phyloP scores from a whole-genome alignment of 2,113 vertebrate species.

The Nerophis ophidion region DNA sequence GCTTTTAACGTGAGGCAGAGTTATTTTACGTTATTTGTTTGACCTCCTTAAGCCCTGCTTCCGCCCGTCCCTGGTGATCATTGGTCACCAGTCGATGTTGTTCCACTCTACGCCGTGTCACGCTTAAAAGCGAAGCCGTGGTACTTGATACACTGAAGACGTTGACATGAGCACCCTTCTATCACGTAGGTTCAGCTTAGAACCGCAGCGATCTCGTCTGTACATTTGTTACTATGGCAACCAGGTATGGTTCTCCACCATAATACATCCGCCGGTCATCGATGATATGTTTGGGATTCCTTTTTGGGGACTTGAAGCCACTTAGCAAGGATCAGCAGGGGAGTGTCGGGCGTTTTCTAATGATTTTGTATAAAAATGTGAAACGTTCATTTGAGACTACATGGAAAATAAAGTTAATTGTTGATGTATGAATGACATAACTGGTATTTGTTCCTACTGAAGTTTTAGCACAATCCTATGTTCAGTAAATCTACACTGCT shows the following conservation, averaged over 20 bases:
- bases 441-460: background rate
- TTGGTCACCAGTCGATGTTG: slow-evolving; percentile 38
- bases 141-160: slow-evolving; percentile 42
- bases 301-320: slow-evolving; percentile 26
- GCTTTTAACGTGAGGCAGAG: slow-evolving; percentile 12
- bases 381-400: slow-evolving; percentile 60
- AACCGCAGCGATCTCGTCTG: slow-evolving; percentile 19
- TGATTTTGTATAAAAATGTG: slow-evolving; percentile 71
- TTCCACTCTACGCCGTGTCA: slow-evolving; percentile 50
- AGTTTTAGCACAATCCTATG: too few species aligned
- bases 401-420: slow-evolving; percentile 63
- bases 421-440: slow-evolving; percentile 44
- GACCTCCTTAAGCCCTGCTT: slow-evolving; percentile 30
- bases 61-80: slow-evolving; percentile 22
- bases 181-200: background rate
- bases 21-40: slow-evolving; percentile 16
- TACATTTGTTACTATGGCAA: slow-evolving; percentile 40
- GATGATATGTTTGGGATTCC: slow-evolving; percentile 30
- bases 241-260: slow-evolving; percentile 15
- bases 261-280: slow-evolving; percentile 23
- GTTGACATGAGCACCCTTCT: background rate
- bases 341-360: slow-evolving; percentile 63
- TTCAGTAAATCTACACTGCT: too few species aligned
- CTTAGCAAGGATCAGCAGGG: slow-evolving; percentile 23
- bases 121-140: slow-evolving; percentile 44